Conservation (phyloP, 2,797 vertebrate species). For the Setipinna tenuifilis region DNA sequence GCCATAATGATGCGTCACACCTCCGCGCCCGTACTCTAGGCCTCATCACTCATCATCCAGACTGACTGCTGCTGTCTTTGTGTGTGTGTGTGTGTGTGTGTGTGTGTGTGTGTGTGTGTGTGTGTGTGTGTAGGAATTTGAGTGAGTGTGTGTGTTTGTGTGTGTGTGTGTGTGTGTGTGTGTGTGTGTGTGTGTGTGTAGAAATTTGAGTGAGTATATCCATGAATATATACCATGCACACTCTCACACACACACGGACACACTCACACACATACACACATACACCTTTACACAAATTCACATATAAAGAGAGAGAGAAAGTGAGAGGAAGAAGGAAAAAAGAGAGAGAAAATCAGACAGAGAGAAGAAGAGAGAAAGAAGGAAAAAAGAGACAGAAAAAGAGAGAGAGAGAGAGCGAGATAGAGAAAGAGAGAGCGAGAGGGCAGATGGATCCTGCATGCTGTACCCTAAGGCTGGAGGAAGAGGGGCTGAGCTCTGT, state of each 20-base stretch:
- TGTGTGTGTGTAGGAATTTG: neutral
- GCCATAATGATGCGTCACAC: neutral
- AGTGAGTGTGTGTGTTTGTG: neutral
- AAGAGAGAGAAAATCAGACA: no score
- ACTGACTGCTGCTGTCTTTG: conserved; percentile 43
- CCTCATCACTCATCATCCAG: neutral
- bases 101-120: conserved; percentile 19
- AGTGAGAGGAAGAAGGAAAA: no score
- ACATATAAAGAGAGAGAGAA: no score
- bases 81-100: neutral
- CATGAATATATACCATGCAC: neutral
- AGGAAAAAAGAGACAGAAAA: no score
- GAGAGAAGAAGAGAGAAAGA: no score
- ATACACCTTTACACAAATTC: neutral
- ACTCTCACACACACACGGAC: neutral
- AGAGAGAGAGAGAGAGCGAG: no score
- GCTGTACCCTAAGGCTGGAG: neutral
- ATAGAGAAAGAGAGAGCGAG: no score
- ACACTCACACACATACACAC: neutral
- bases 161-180: conserved; percentile 18
- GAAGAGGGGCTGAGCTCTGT: conserved; percentile 31
- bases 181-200: neutral
- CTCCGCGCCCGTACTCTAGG: neutral
- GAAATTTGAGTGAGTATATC: neutral
- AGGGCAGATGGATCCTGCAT: no score